Evolutionary conservation across 1,140 invertebrate species (phyloP).

Genomic region (Solenopsis invicta): DNA sequence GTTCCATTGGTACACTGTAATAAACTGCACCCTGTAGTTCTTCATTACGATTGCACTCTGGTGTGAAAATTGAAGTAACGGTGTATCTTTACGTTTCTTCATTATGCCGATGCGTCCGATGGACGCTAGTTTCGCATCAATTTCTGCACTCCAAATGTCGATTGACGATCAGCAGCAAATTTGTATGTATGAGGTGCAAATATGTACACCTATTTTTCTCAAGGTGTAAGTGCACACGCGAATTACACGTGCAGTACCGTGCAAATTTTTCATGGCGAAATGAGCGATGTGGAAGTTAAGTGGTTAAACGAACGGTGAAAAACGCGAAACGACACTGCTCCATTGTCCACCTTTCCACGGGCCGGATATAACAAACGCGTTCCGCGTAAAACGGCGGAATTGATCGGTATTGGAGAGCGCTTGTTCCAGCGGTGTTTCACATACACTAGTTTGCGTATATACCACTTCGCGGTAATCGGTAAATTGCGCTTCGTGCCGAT

Average conservation of each 20-base stretch:
- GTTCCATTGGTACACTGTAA: conserved; percentile 8
- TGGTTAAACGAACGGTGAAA: conserved; percentile 71
- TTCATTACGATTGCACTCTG: conserved; percentile 24
- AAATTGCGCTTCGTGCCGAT: conserved; percentile 64
- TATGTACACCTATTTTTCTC: conserved; percentile 3
- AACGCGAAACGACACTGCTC: conserved; percentile 53
- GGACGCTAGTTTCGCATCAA: background rate
- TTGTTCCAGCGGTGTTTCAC: conserved; percentile 70
- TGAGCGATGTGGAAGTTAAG: conserved; percentile 52
- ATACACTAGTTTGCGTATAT: conserved; percentile 37
- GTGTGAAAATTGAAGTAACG: conserved; percentile 20
- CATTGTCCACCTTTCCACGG: conserved; percentile 69
- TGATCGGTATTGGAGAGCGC: conserved; percentile 77
- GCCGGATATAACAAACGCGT: conserved; percentile 69
- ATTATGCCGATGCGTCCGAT: background rate
- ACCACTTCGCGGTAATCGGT: conserved; percentile 40
- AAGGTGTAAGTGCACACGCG: background rate
- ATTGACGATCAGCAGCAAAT: conserved; percentile 21
- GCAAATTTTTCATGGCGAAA: conserved; percentile 64
- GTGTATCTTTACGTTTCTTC: background rate
- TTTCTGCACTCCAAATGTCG: conserved; percentile 13
- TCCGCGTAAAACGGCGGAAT: conserved; percentile 79
- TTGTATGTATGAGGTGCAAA: conserved; percentile 24
- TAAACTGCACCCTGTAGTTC: conserved; percentile 11
- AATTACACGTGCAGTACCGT: too few relatives aligned